Evolutionary conservation across 1,140 invertebrate genomes (phyloP).

Genomic region (Alviniconcha marisindica): DNA sequence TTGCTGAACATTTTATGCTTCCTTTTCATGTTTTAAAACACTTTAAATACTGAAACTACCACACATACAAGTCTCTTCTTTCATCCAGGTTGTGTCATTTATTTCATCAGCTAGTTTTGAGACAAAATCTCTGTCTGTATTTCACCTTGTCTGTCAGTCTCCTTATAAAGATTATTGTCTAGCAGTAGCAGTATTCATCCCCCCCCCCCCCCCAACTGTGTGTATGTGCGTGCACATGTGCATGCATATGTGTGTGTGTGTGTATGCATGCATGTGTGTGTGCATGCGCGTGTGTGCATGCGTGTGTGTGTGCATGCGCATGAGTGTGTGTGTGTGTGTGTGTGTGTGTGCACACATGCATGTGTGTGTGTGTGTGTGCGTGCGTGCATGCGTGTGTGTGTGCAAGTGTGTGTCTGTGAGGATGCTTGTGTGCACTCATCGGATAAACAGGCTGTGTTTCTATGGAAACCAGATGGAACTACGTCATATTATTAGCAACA

Average conservation of each 20-base stretch:
- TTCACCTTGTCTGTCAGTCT: too few relatives aligned
- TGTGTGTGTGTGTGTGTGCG: neutral
- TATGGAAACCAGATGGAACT: neutral
- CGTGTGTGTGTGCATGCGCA: neutral
- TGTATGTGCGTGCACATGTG: neutral
- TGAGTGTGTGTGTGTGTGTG: slow-evolving; percentile 7
- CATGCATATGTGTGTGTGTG: neutral
- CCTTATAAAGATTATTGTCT: too few relatives aligned
- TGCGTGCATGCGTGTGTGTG: neutral
- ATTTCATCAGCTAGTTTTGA: too few relatives aligned
- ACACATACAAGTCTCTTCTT: too few relatives aligned
- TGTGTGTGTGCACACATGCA: neutral
- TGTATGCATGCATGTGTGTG: neutral
- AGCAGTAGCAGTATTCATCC: too few relatives aligned
- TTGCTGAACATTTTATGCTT: too few relatives aligned
- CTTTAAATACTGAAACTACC: too few relatives aligned
- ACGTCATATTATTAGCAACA: neutral
- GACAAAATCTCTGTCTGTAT: too few relatives aligned
- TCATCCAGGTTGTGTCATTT: too few relatives aligned
- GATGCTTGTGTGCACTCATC: neutral
- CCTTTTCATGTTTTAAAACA: too few relatives aligned
- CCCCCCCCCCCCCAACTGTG: neutral
- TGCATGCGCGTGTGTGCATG: neutral
- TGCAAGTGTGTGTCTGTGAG: neutral
- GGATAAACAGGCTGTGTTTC: neutral